Percentiles rank a stretch among this genome's conserved stretches.
Conservation (phyloP, 2,888 invertebrate species). For the Leptinotarsa haldemani region DNA sequence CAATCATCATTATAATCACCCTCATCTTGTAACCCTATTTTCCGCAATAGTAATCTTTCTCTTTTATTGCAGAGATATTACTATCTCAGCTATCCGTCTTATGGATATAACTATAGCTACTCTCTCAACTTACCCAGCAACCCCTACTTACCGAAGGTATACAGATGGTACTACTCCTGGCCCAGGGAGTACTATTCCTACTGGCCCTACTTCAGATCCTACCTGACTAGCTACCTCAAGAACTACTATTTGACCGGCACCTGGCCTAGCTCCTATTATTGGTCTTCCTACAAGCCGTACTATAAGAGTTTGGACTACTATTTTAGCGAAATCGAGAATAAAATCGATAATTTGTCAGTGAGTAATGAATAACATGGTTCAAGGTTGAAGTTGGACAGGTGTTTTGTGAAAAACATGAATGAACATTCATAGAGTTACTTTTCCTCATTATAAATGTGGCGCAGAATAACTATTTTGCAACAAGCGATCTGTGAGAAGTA, state of each 20-base stretch:
- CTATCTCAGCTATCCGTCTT: conserved; percentile 52
- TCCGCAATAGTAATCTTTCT: conserved; percentile 27
- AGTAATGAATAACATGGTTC: conserved; percentile 41
- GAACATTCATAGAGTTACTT: neutral
- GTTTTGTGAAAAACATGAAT: conserved; percentile 5
- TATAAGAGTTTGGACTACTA: conserved; percentile 52
- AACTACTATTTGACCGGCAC: conserved; percentile 46
- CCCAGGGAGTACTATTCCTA: conserved; percentile 47
- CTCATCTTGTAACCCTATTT: neutral
- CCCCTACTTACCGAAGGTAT: conserved; percentile 48
- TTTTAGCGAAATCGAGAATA: conserved; percentile 52
- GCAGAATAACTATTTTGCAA: neutral
- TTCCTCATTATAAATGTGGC: neutral
- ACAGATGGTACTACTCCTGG: conserved; percentile 53
- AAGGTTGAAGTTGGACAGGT: neutral
- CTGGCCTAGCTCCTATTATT: conserved; percentile 42
- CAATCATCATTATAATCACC: neutral
- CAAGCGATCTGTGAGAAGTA: too few relatives aligned
- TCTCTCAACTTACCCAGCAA: conserved; percentile 48
- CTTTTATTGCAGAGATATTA: conserved; percentile 51
- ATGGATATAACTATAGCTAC: conserved; percentile 40
- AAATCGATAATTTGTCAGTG: conserved; percentile 53
- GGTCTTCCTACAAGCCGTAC: conserved; percentile 47
- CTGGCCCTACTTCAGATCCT: conserved; percentile 51
- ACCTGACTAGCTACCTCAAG: conserved; percentile 49